Conservation (phyloP, 2,113 vertebrate species). For the Naja naja region DNA sequence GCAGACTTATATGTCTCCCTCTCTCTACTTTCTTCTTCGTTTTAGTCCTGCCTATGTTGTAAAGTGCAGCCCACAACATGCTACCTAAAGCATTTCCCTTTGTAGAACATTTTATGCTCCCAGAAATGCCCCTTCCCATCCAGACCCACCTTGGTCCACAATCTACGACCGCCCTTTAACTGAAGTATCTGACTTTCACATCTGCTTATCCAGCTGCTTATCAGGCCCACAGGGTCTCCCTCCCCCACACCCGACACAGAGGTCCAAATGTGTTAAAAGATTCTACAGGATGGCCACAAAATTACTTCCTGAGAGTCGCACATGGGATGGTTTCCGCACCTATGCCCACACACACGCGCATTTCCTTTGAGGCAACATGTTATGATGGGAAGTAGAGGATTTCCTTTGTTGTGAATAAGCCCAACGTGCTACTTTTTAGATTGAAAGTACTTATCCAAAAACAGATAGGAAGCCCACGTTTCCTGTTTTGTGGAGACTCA, state of each 20-base stretch:
- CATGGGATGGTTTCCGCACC: slow-evolving; percentile 26
- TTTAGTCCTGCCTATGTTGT: background rate
- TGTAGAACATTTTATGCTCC: background rate
- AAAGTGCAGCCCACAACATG: background rate
- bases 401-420: slow-evolving; percentile 70
- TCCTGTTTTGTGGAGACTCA: slow-evolving; percentile 62
- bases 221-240: background rate
- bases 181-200: background rate
- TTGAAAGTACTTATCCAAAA: slow-evolving; percentile 60
- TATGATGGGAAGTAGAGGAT: slow-evolving; percentile 70
- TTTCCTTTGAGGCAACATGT: slow-evolving; percentile 45
- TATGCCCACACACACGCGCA: slow-evolving; percentile 8
- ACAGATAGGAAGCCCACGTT: slow-evolving; percentile 67
- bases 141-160: background rate
- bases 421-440: slow-evolving; percentile 46
- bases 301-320: slow-evolving; percentile 61
- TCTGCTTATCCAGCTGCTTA: background rate
- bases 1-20: background rate
- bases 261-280: slow-evolving; percentile 34
- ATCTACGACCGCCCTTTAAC: background rate
- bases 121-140: background rate
- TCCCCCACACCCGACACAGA: background rate
- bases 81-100: background rate
- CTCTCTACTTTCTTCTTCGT: background rate
- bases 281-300: slow-evolving; percentile 64